A percentile compares a stretch with the other conserved stretches of the same genome.
phyloP scores from a whole-genome alignment of 2,113 vertebrate species.

The Paratilapia polleni region DNA sequence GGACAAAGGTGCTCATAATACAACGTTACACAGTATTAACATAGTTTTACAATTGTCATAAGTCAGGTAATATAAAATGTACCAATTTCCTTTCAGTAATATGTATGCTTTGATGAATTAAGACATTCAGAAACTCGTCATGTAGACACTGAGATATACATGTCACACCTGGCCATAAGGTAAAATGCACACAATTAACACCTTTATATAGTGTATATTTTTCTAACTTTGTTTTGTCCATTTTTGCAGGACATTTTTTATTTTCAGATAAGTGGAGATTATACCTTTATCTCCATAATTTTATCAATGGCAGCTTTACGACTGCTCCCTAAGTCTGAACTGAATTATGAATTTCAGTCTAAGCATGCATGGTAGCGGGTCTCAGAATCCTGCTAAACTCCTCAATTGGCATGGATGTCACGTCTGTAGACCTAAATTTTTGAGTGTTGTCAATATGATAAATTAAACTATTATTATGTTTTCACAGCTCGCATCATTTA shows the following conservation, averaged over 20 bases:
- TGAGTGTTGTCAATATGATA: background rate
- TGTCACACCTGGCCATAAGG: background rate
- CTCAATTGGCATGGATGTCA: background rate
- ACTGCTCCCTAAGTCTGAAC: no score
- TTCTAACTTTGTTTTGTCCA: background rate
- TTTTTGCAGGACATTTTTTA: background rate
- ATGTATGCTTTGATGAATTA: background rate
- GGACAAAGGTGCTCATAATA: no score
- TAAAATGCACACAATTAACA: background rate
- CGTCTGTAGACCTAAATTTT: background rate
- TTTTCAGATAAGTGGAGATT: background rate
- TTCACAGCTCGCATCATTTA: no score
- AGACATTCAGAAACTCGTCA: no score
- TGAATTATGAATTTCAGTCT: conserved; percentile 3
- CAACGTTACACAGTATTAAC: no score
- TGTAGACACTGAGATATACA: background rate
- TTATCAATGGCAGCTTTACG: no score
- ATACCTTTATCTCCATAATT: background rate
- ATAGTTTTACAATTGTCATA: no score
- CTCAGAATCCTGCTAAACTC: background rate
- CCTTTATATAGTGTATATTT: background rate
- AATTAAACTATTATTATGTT: no score
- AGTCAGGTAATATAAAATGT: background rate
- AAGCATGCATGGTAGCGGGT: background rate
- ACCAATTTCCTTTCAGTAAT: background rate